These are phyloP conservation scores for Coreoperca whiteheadi DNA, from an alignment of 2,113 vertebrate genomes.

Conservation along the genomic window DNA sequence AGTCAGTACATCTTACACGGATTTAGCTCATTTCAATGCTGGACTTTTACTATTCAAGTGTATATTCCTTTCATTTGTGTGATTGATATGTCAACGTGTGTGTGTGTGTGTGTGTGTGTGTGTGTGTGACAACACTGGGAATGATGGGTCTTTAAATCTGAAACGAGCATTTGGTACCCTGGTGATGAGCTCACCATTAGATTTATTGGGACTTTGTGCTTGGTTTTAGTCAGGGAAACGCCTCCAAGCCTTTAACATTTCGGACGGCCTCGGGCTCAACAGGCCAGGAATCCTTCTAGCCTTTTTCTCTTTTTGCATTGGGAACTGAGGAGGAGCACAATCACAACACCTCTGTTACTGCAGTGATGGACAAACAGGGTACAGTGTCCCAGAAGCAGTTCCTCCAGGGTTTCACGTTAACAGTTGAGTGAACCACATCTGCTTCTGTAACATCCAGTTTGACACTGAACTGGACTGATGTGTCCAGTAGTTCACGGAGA, in stretches of 20 bases:
- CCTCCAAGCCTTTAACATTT: neutral
- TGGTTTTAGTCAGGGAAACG: neutral
- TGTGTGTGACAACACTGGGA: neutral
- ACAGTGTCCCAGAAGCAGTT: neutral
- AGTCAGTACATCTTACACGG: too few relatives aligned
- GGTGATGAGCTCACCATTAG: too few relatives aligned
- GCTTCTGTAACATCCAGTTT: neutral
- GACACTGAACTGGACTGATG: neutral
- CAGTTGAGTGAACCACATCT: neutral
- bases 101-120: neutral
- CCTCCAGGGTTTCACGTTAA: neutral
- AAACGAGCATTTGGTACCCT: neutral
- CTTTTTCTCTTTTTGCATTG: neutral
- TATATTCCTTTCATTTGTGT: neutral
- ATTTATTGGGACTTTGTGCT: neutral
- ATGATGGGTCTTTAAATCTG: neutral
- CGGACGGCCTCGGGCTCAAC: neutral
- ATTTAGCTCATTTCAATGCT: too few relatives aligned
- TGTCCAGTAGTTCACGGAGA: neutral
- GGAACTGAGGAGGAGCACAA: neutral
- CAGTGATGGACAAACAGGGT: neutral
- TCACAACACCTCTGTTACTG: neutral
- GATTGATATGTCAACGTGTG: neutral
- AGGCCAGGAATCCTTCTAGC: too few relatives aligned
- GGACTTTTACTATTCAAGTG: too few relatives aligned